phyloP scores from a whole-genome alignment of 2,888 invertebrate species.

The Caenorhabditis imperialis region DNA sequence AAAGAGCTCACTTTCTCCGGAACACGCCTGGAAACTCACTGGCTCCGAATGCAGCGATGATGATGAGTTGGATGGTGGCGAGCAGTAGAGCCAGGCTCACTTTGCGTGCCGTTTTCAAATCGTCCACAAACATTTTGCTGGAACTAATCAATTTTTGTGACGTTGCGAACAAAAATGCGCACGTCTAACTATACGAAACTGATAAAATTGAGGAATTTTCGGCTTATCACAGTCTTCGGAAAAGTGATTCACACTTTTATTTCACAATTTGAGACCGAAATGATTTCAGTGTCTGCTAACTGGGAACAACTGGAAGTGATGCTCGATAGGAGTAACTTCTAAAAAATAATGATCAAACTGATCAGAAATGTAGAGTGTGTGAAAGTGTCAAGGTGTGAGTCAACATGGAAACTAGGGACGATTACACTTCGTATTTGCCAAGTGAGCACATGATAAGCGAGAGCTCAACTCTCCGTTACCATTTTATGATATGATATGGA shows the following conservation, averaged over 20 bases:
- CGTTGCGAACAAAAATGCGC: too few relatives aligned
- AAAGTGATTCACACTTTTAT: too few relatives aligned
- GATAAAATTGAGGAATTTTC: too few relatives aligned
- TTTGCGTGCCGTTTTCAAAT: conserved; percentile 42
- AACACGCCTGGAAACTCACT: conserved; percentile 19
- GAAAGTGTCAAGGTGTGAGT: too few relatives aligned
- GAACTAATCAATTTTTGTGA: background rate
- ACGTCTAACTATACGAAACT: conserved; percentile 33
- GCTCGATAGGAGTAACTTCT: background rate
- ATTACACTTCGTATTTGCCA: conserved; percentile 16
- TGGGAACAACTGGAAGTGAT: conserved; percentile 1
- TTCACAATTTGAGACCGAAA: too few relatives aligned
- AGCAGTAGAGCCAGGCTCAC: conserved; percentile 37
- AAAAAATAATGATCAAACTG: conserved; percentile 15
- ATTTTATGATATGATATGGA: too few relatives aligned
- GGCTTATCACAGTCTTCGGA: too few relatives aligned
- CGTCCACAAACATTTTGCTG: conserved; percentile 34
- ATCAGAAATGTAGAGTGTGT: too few relatives aligned
- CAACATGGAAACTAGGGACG: conserved; percentile 21
- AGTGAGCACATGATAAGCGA: conserved; percentile 32
- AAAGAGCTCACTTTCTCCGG: background rate
- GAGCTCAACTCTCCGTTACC: conserved; percentile 27
- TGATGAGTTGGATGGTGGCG: conserved; percentile 20
- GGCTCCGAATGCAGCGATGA: conserved; percentile 37
- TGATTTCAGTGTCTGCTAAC: too few relatives aligned